Percentiles rank a stretch among this genome's conserved stretches.
These are phyloP conservation scores for Acrossocheilus wenchowensis DNA, from an alignment of 2,797 vertebrate genomes.

Conservation along the genomic window DNA sequence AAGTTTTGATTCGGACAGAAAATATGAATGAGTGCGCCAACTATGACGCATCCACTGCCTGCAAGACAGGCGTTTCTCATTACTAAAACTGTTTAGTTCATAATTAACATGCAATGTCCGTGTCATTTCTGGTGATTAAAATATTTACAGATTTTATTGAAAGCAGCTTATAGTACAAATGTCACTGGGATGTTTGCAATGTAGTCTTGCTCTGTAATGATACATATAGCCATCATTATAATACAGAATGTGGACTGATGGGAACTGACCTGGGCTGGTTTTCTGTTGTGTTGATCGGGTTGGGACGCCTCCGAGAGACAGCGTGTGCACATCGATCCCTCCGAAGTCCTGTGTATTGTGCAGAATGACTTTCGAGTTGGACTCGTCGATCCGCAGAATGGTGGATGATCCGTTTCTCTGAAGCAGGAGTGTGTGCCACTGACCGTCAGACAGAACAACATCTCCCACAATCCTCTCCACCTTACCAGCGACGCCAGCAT, in stretches of 20 bases:
- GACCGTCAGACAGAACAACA: conserved; percentile 85
- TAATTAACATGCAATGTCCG: not conserved
- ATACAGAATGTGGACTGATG: conserved; percentile 62
- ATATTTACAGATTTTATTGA: not conserved
- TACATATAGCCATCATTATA: not conserved
- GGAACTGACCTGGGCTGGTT: conserved; percentile 81
- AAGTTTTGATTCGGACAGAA: conserved; percentile 17
- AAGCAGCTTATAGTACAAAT: not conserved
- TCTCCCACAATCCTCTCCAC: conserved; percentile 91
- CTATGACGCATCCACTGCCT: not conserved
- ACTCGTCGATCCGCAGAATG: conserved; percentile 79
- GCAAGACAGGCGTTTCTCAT: not conserved
- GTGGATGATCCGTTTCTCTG: conserved; percentile 87
- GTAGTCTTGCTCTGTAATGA: not conserved
- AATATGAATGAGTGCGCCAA: not conserved
- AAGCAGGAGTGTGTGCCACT: conserved; percentile 90
- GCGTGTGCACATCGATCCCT: conserved; percentile 85
- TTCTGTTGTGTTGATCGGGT: conserved; percentile 82
- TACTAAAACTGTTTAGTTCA: not conserved
- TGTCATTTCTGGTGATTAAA: not conserved
- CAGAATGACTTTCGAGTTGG: conserved; percentile 78
- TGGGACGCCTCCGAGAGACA: conserved; percentile 93
- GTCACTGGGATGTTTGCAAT: not conserved
- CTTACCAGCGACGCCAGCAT: conserved; percentile 90
- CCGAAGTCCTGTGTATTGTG: conserved; percentile 94